A percentile compares a stretch with the other conserved stretches of the same genome.
These are phyloP conservation scores for Rhinichthys osculus DNA, from an alignment of 2,797 vertebrate genomes.

Conservation along the genomic window DNA sequence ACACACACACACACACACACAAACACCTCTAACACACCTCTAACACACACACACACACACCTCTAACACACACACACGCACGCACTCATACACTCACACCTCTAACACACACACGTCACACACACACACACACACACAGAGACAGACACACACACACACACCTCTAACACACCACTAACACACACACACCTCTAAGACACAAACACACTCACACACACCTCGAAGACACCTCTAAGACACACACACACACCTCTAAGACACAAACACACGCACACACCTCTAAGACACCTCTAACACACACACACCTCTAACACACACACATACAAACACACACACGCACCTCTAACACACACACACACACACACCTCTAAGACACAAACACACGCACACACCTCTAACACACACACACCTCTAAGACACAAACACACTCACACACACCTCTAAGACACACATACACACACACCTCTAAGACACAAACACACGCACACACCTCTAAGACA, in stretches of 20 bases:
- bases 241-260: constrained; percentile 39
- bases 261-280: no score
- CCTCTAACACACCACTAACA: constrained; percentile 15
- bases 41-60: no score
- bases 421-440: constrained; percentile 32
- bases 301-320: constrained; percentile 36
- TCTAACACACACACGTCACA: constrained; percentile 32
- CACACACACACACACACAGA: constrained; percentile 22
- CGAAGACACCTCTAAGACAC: neutral
- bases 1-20: no score
- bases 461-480: no score
- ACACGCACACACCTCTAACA: constrained; percentile 16
- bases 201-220: constrained; percentile 12
- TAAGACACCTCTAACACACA: no score
- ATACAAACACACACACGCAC: constrained; percentile 27
- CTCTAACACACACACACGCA: no score
- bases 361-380: constrained; percentile 42
- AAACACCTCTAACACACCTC: no score
- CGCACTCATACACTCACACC: no score
- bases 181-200: constrained; percentile 24
- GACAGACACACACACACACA: neutral
- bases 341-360: neutral
- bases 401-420: constrained; percentile 25
- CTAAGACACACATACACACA: neutral
- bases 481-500: no score